phyloP scores from a whole-genome alignment of 2,113 vertebrate species.

The Osmerus eperlanus region DNA sequence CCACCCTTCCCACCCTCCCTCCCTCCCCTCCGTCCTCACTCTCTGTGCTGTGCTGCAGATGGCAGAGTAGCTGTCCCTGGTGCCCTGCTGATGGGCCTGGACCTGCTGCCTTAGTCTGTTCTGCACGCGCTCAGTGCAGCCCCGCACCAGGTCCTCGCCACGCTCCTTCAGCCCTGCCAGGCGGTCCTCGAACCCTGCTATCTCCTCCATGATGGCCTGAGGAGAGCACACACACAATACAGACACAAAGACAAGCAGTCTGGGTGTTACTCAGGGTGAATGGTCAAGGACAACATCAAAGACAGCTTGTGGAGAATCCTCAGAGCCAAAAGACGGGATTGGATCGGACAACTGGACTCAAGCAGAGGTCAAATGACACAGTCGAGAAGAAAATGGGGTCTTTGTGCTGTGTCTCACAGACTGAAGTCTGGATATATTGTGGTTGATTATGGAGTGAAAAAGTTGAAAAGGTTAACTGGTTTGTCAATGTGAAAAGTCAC shows the following conservation, averaged over 20 bases:
- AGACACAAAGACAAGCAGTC: not conserved
- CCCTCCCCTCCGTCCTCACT: conserved; percentile 69
- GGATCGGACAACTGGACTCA: not conserved
- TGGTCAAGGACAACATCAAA: not conserved
- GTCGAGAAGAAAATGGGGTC: not conserved
- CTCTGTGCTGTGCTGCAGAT: conserved; percentile 96
- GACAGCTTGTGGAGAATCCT: not conserved
- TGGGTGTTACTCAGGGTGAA: conserved; percentile 17
- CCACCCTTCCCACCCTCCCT: conserved; percentile 15
- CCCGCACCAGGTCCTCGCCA: conserved; percentile 80
- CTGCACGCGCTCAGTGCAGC: conserved; percentile 86
- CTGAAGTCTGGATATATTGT: not conserved
- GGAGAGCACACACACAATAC: not conserved
- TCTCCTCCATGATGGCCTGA: conserved; percentile 98
- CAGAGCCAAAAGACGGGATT: not conserved
- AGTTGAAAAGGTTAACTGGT: not conserved
- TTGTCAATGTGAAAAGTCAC: no score
- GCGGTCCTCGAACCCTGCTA: conserved; percentile 91
- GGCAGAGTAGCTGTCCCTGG: conserved; percentile 91
- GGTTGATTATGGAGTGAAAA: not conserved
- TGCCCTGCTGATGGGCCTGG: conserved; percentile 87
- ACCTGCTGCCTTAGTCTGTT: conserved; percentile 85
- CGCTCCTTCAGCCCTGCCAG: conserved; percentile 79
- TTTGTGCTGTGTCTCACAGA: not conserved
- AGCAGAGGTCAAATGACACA: not conserved